A percentile compares a stretch with the other conserved stretches of the same genome.
phyloP scores from a whole-genome alignment of 2,113 vertebrate species.

The Phyllostomus hastatus region DNA sequence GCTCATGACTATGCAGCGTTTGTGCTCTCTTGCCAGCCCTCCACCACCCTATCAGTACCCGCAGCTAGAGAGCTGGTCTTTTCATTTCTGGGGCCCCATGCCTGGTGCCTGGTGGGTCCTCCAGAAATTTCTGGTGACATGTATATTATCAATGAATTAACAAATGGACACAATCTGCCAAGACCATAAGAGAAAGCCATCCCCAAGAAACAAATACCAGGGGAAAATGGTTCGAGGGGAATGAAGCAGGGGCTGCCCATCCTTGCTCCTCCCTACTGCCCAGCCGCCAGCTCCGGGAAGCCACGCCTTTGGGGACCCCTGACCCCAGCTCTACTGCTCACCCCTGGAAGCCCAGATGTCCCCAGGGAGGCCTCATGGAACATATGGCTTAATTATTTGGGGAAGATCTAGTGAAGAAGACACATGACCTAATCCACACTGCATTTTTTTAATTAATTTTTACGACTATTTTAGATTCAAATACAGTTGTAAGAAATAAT shows the following conservation, averaged over 20 bases:
- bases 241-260: neutral
- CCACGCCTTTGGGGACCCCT: too few relatives aligned
- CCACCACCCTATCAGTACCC: neutral
- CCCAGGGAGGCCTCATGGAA: neutral
- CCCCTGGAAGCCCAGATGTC: neutral
- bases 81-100: neutral
- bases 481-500: neutral
- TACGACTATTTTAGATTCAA: neutral
- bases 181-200: neutral
- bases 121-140: neutral
- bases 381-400: neutral
- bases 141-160: neutral
- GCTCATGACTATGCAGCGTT: too few relatives aligned
- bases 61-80: too few relatives aligned
- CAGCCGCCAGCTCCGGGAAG: neutral
- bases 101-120: neutral
- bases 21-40: too few relatives aligned
- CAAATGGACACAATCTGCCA: neutral
- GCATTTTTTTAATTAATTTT: neutral
- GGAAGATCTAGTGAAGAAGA: neutral
- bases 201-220: neutral
- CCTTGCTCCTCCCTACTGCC: neutral
- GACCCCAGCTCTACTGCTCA: too few relatives aligned
- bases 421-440: conserved; percentile 1
- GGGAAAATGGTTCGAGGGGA: neutral